A percentile compares a stretch with the other conserved stretches of the same genome.
phyloP scores from a whole-genome alignment of 92 coral and sea anemone genomes.

The Zoanthus sansibaricus region DNA sequence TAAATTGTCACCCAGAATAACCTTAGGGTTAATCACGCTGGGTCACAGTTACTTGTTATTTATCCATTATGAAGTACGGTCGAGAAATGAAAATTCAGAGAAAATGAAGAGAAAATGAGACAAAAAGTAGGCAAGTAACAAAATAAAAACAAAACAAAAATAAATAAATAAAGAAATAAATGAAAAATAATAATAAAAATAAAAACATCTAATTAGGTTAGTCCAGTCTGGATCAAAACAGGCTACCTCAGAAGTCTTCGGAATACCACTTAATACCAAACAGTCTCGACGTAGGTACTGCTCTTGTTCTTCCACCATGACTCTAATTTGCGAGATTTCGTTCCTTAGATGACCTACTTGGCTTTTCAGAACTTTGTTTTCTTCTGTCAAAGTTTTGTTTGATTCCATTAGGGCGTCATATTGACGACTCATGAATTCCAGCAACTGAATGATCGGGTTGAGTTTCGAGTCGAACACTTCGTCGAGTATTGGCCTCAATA shows the following conservation, averaged over 20 bases:
- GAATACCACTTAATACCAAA: not conserved
- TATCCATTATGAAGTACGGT: too few species aligned
- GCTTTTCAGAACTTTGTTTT: not conserved
- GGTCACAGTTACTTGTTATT: too few species aligned
- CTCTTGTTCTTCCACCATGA: not conserved
- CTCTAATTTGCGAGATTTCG: not conserved
- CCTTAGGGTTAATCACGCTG: too few species aligned
- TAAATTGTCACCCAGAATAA: too few species aligned
- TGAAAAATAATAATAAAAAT: too few species aligned
- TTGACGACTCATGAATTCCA: conserved; percentile 3
- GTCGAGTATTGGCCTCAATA: not conserved
- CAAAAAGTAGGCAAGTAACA: too few species aligned
- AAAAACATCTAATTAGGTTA: too few species aligned
- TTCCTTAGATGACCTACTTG: conserved; percentile 3
- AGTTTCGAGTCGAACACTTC: not conserved
- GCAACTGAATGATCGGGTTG: not conserved
- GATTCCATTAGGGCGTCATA: not conserved
- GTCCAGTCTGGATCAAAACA: too few species aligned
- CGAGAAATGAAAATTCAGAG: too few species aligned
- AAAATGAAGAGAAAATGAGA: too few species aligned
- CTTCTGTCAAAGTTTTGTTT: not conserved
- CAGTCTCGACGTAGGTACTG: not conserved
- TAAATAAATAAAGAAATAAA: too few species aligned
- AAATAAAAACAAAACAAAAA: too few species aligned
- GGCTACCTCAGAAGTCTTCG: not conserved